Evolutionary conservation across 2,113 vertebrate genomes (phyloP).

Genomic region (Neodontobutis hainanensis): DNA sequence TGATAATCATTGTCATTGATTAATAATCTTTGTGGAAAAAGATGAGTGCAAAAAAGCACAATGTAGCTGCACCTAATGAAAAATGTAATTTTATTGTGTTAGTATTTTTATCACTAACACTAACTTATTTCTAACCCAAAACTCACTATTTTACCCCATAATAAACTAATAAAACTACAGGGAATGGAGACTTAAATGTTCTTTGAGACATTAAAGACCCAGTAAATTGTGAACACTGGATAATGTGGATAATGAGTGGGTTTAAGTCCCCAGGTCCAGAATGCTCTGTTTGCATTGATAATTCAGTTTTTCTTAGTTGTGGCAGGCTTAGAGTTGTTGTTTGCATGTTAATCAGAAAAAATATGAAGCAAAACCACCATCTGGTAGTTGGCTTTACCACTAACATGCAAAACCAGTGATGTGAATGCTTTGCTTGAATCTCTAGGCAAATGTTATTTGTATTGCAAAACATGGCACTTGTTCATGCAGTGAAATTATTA

Average conservation of each 20-base stretch:
- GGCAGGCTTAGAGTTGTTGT: conserved; percentile 12
- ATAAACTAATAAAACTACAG: conserved; percentile 10
- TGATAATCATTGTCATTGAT: too few species aligned
- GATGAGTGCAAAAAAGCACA: too few species aligned
- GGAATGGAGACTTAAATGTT: conserved; percentile 25
- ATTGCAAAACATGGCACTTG: conserved; percentile 47
- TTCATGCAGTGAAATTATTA: conserved; percentile 31
- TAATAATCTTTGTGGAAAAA: too few species aligned
- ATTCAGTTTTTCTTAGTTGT: conserved; percentile 1
- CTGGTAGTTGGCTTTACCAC: conserved; percentile 36
- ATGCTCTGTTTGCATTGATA: conserved; percentile 28
- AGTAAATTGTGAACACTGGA: conserved; percentile 31
- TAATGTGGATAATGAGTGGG: background rate
- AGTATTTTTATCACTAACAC: too few species aligned
- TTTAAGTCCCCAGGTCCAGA: conserved; percentile 5
- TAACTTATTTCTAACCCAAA: background rate
- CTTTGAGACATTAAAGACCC: conserved; percentile 21
- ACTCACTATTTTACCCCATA: background rate
- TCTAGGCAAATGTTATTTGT: conserved; percentile 55
- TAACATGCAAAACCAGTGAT: conserved; percentile 57
- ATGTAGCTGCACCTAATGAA: too few species aligned
- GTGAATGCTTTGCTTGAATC: conserved; percentile 41
- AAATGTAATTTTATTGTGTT: too few species aligned
- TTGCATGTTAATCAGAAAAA: conserved; percentile 48
- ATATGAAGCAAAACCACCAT: conserved; percentile 39